A percentile compares a stretch with the other conserved stretches of the same genome.
Evolutionary conservation across 37 sponge, comb jelly and placozoan genomes (phyloP).

Genomic region (Haliclona indistincta): DNA sequence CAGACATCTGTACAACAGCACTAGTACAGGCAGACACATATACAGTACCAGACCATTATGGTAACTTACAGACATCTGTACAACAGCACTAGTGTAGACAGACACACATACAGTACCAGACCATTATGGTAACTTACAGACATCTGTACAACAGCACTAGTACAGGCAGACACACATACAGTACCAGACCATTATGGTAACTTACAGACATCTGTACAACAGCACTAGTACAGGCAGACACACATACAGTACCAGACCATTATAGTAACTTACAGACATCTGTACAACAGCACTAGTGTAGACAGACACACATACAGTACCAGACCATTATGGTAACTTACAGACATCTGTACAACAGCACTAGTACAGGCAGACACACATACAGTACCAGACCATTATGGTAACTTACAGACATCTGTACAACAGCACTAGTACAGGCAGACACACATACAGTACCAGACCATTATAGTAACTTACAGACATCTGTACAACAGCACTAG

Average conservation of each 20-base stretch:
- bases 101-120: no score
- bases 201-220: conserved; percentile 46
- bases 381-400: not conserved
- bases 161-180: no score
- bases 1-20: conserved; percentile 32
- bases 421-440: conserved; percentile 51
- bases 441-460: no score
- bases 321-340: conserved; percentile 15
- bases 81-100: conserved; percentile 48
- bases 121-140: conserved; percentile 20
- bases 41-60: not conserved
- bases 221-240: conserved; percentile 48
- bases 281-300: conserved; percentile 55
- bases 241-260: no score
- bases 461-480: conserved; percentile 19
- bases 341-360: conserved; percentile 32
- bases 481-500: conserved; percentile 36
- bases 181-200: not conserved
- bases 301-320: no score
- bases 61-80: conserved; percentile 31
- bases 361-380: conserved; percentile 55
- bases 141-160: conserved; percentile 36
- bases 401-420: conserved; percentile 31
- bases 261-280: conserved; percentile 18
- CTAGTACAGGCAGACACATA: conserved; percentile 55